Base-by-base conservation (phyloP, 92 coral and sea anemone species). In the Pocillopora meandrina region DNA sequence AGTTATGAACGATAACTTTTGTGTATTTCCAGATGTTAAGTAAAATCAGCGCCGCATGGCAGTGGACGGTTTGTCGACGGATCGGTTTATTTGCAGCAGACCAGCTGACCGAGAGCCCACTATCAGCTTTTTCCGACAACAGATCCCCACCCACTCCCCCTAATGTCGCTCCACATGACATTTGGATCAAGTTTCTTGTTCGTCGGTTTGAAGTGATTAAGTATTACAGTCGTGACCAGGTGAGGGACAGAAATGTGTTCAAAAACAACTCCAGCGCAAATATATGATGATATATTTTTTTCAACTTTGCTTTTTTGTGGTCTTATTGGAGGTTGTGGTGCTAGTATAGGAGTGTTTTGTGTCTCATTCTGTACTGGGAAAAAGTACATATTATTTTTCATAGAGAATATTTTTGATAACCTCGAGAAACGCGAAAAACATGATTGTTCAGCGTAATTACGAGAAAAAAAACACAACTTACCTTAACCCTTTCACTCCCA, bases 41-140 rank as follows among this genome's bases (percentile, higher is more conserved):
- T 75, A 94, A 95, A 75, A 92, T 97, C 79, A 92, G 95, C 16
- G 93, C 97, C 61, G 99, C 99, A 11, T 97, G 99, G 99, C 99
- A 97, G 91, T 97, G 99, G 99, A 97, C 98, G 9, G 99, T 92
- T 12, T 84, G 94, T 78, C 90, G 98, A 62, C 93, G 98, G 65
- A 90, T 92, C 49, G 99, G 99, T 36, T 77, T 97, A 42, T 97
- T 97, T 84, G 91, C 97, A 12, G 86, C 83, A 16, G 93, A 91
- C 78, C 79, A 85, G 26, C 84, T 90, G n/a, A 67, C 70, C 9
- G 93, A 90, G 23, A 97, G 96, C 77, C 99, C 99, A 14, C 89
- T 97, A 81, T 94, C 97, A 56, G 92, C 93, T 8, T 92, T 92
- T 75, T 94, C 93, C 61, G 97, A 97, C 78, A 88, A 91, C 81